These are phyloP conservation scores for Temnothorax curvispinosus DNA, from an alignment of 1,140 invertebrate species.

Conservation along the genomic window DNA sequence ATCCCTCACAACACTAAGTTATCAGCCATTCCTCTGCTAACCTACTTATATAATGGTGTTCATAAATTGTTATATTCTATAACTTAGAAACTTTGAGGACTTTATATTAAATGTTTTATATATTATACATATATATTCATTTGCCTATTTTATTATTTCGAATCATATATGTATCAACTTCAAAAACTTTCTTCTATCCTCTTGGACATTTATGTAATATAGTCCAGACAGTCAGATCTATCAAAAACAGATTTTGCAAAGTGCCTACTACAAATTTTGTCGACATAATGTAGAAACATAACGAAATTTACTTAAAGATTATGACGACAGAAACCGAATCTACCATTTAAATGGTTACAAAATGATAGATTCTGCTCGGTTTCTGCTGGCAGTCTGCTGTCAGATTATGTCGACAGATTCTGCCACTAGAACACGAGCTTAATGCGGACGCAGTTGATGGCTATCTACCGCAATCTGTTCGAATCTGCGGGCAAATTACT, in stretches of 20 bases:
- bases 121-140: background rate
- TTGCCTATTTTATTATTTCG: background rate
- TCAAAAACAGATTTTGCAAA: background rate
- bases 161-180: background rate
- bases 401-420: slow-evolving; percentile 1
- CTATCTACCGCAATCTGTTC: background rate
- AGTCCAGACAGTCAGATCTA: background rate
- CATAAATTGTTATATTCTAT: background rate
- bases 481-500: background rate
- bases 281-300: background rate
- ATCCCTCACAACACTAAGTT: slow-evolving; percentile 25
- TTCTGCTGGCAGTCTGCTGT: background rate
- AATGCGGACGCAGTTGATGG: background rate
- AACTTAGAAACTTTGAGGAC: slow-evolving; percentile 21
- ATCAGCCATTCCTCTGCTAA: slow-evolving; percentile 31
- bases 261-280: background rate
- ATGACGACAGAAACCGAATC: background rate
- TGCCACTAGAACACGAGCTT: background rate
- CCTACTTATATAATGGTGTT: slow-evolving; percentile 23
- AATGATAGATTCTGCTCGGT: background rate
- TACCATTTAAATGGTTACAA: background rate
- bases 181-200: background rate
- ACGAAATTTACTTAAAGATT: background rate
- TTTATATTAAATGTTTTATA: slow-evolving; percentile 8
- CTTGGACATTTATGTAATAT: background rate